phyloP scores from a whole-genome alignment of 2,113 vertebrate species.

The Psettodes erumei region DNA sequence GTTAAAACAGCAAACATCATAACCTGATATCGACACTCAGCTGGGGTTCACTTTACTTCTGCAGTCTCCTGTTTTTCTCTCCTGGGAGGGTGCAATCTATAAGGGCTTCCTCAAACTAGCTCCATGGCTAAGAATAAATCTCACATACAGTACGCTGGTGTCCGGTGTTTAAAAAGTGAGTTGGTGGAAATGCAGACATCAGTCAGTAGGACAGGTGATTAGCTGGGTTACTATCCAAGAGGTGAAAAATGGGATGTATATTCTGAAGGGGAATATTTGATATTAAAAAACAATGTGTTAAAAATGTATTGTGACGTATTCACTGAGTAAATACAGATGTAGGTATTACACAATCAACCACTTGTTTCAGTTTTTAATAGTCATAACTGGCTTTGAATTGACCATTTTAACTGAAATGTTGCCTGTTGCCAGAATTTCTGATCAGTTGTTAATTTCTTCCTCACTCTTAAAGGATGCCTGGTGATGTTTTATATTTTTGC shows the following conservation, averaged over 20 bases:
- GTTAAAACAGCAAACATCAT: slow-evolving; percentile 82
- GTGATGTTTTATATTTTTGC: background rate
- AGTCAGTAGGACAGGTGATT: background rate
- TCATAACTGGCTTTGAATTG: background rate
- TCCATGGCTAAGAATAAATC: slow-evolving; percentile 75
- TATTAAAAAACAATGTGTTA: background rate
- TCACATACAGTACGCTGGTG: slow-evolving; percentile 15
- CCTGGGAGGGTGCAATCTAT: slow-evolving; percentile 60
- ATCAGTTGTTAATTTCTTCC: background rate
- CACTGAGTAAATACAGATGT: background rate
- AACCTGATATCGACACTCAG: slow-evolving; percentile 78
- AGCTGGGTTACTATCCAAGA: background rate
- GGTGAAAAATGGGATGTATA: background rate
- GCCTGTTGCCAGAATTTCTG: background rate
- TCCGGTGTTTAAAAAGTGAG: slow-evolving; percentile 39
- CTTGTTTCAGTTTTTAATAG: background rate
- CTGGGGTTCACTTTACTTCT: slow-evolving; percentile 68
- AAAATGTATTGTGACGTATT: background rate
- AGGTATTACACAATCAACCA: background rate
- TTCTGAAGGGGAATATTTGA: background rate
- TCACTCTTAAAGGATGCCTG: background rate
- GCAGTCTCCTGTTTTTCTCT: slow-evolving; percentile 68
- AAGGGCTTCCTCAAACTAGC: slow-evolving; percentile 68
- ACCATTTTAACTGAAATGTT: background rate
- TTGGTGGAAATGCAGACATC: slow-evolving; percentile 17